phyloP scores from a whole-genome alignment of 2,797 vertebrate genomes.

The Diplodus puntazzo region DNA sequence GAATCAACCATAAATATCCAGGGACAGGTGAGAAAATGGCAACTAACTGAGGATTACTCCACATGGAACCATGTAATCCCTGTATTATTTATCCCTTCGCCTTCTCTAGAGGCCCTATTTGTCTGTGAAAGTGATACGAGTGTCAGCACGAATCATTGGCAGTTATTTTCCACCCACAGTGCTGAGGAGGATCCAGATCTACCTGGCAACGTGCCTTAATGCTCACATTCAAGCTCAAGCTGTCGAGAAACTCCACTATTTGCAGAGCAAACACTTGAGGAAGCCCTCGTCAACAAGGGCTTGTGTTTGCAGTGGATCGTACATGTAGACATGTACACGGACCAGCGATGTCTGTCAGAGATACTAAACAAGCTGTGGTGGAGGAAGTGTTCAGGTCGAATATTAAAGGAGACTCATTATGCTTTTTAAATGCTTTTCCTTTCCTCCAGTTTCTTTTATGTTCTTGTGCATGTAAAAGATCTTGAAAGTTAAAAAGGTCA shows the following conservation, averaged over 20 bases:
- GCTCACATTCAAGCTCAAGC: constrained; percentile 6
- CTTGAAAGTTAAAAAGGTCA: no score
- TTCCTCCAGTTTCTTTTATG: no score
- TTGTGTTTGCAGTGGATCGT: constrained; percentile 41
- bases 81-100: neutral
- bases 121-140: neutral
- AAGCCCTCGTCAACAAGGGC: constrained; percentile 53
- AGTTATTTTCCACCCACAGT: constrained; percentile 8
- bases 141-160: neutral
- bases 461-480: no score
- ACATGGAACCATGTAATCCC: neutral
- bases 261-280: constrained; percentile 63
- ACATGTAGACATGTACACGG: neutral
- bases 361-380: neutral
- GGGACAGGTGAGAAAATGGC: neutral
- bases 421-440: no score
- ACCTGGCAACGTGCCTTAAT: constrained; percentile 51
- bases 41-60: neutral
- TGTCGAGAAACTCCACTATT: constrained; percentile 22
- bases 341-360: neutral
- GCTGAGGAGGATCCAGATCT: constrained; percentile 28
- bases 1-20: neutral
- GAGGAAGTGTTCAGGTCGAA: neutral
- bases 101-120: neutral
- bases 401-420: neutral